Conservation (phyloP, 2,888 invertebrate genomes). For the Megalurothrips usitatus region DNA sequence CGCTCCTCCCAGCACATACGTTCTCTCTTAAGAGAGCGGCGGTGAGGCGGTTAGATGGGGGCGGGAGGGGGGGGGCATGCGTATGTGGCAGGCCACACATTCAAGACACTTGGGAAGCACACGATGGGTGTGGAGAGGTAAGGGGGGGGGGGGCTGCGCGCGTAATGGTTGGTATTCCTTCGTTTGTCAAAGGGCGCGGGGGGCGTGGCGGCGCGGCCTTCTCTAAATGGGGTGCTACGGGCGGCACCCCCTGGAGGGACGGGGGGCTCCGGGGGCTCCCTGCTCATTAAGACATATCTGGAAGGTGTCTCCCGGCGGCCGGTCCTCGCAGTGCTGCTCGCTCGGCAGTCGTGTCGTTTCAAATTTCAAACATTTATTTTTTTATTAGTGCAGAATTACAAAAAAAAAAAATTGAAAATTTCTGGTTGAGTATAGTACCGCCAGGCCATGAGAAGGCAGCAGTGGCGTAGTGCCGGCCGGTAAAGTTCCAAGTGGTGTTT, state of each 20-base stretch:
- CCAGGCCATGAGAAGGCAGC: too few relatives aligned
- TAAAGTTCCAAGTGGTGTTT: neutral
- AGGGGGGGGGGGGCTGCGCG: neutral
- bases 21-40: too few relatives aligned
- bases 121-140: neutral
- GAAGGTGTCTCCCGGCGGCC: too few relatives aligned
- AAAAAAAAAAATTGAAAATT: too few relatives aligned
- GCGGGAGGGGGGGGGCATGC: neutral
- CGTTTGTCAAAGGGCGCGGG: slow-evolving; percentile 15
- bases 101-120: neutral
- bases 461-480: neutral
- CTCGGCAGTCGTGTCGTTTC: too few relatives aligned
- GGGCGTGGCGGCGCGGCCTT: neutral
- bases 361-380: too few relatives aligned
- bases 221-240: neutral
- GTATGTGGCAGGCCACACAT: neutral
- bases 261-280: neutral
- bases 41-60: neutral
- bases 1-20: neutral
- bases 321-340: too few relatives aligned
- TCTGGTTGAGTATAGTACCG: too few relatives aligned
- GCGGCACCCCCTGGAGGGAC: neutral
- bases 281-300: neutral
- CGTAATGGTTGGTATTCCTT: slow-evolving; percentile 13
- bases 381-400: too few relatives aligned